These are phyloP conservation scores for Drosophila gunungcola DNA, from an alignment of 1,140 invertebrate genomes.

Conservation along the genomic window DNA sequence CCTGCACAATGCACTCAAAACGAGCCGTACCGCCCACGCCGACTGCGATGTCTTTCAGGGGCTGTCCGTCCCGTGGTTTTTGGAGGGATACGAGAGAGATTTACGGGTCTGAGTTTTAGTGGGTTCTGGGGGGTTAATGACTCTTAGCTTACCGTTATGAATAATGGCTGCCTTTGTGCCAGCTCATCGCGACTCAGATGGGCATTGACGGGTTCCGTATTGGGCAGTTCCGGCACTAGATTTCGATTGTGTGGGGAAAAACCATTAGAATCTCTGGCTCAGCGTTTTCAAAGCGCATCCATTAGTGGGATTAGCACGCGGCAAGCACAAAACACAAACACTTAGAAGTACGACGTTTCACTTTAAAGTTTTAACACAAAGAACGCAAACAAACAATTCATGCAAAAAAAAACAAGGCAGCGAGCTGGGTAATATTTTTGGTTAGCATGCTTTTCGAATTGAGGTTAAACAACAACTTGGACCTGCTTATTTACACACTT, in stretches of 20 bases:
- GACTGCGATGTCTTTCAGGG: constrained; percentile 90
- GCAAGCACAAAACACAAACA: constrained; percentile 35
- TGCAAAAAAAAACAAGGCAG: constrained; percentile 29
- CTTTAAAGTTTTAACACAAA: constrained; percentile 30
- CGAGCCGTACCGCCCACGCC: constrained; percentile 89
- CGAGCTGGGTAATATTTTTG: constrained; percentile 14
- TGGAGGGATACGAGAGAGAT: constrained; percentile 5
- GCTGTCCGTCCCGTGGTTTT: constrained; percentile 84
- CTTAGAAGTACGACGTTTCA: constrained; percentile 26
- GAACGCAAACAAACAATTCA: constrained; percentile 33
- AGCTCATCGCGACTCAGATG: constrained; percentile 84
- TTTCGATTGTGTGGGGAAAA: constrained; percentile 8
- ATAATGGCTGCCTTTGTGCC: constrained; percentile 87
- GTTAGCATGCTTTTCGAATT: constrained; percentile 28
- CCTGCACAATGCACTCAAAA: constrained; percentile 92
- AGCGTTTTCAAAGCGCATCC: constrained; percentile 60
- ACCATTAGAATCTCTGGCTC: constrained; percentile 69
- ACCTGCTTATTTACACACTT: constrained; percentile 16
- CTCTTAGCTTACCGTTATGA: constrained; percentile 88
- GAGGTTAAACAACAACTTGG: constrained; percentile 1
- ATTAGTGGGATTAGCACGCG: constrained; percentile 76
- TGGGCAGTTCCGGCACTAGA: constrained; percentile 74
- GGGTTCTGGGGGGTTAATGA: constrained; percentile 57
- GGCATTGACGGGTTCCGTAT: constrained; percentile 83
- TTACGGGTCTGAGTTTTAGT: constrained; percentile 39